Evolutionary conservation across 2,113 vertebrate species (phyloP), one percentile per base, ranked within the genome.

Genomic region (Himantopus leucocephalus): DNA sequence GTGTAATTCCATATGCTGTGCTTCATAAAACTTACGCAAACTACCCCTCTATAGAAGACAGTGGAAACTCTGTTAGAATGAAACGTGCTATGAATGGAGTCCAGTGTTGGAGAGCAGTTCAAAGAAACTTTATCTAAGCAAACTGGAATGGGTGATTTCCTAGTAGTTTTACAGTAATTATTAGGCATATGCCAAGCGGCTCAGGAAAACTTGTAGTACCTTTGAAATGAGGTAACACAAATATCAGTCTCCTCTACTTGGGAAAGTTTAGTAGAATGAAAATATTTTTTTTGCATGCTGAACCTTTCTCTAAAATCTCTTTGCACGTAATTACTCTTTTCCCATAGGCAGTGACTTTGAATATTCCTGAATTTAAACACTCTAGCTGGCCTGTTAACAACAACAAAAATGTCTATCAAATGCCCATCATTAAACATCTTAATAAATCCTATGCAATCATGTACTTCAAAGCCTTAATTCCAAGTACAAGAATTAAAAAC

Each of bases 121-220:
- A 96, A 96, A 97, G 93, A 89, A 63, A 47, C 73, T 94, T 95
- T 94, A 95, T 93, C 79, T 94, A 91, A 96, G 94, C 92, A 88
- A 92, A 94, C 22, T 89, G 85, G 87, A 96, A 92, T 63, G 85
- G 77, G 74, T 91, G 80, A 88, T 92, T 97, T 97, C 90, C 89
- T 88, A 88, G 76, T 55, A 97, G 70, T 81, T 95, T 95, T 93
- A 81, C 62, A 88, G 72, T 75, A 92, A 97, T 85, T 93, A 85
- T 72, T 76, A 85, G 32, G 48, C 39, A 84, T 48, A 68, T 84
- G 63, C 63, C 68, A 94, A 83, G 56, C 53, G 64, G 43, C 79
- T 91, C 67, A 70, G 63, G 34, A 73, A 94, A 95, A 53, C 41
- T 16, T 82, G 27, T 32, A 82, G 39, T 70, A 91, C 64, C 67